Base-by-base conservation (phyloP, 2,113 vertebrate genomes). In the Struthidea cinerea region DNA sequence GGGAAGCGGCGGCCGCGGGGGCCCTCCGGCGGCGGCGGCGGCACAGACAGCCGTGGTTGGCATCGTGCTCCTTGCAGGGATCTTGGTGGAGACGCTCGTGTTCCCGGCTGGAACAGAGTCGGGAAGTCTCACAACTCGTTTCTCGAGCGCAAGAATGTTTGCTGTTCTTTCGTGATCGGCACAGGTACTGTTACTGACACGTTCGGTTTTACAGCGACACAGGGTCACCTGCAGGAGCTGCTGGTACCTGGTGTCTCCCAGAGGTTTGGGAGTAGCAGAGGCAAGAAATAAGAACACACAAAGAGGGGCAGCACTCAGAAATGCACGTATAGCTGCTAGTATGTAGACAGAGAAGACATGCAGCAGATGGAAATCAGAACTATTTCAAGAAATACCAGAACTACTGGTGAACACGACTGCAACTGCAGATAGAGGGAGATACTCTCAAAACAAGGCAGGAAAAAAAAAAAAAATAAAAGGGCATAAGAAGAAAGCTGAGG, bases 51-150 rank as follows among this genome's bases (percentile, higher is more conserved):
- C 28, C 41, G 4, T 0, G 39, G 23, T 6, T 37, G 44, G 23
- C 44, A 6, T 15, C 13, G 5, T 9, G 44, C 18, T 3, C 37
- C 33, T 35, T 10, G 37, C 24, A 3, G 16, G 35, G 18, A 1
- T 20, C 39, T 15, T 3, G 44, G 41, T 3, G 71, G 27, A 52
- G n/a, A 49, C 2, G 19, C 49, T 63, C 35, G 1, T 3, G 15
- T 11, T 26, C 42, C 33, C 2, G 39, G 27, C 32, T 10, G 26
- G 55, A 50, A 15, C 24, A 9, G 16, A 7, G 7, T 0, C 26
- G 32, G 20, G 18, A 53, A 30, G 18, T 2, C 21, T 3, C 16
- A 4, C 16, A 7, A 4, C 28, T 30, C 9, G 0, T 24, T 71
- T 49, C 39, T 76, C 32, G 2, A 2, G 53, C 8, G 19, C 9